These are phyloP conservation scores for Halcyon chelicuti DNA, from an alignment of 2,797 vertebrate species.

Conservation along the genomic window DNA sequence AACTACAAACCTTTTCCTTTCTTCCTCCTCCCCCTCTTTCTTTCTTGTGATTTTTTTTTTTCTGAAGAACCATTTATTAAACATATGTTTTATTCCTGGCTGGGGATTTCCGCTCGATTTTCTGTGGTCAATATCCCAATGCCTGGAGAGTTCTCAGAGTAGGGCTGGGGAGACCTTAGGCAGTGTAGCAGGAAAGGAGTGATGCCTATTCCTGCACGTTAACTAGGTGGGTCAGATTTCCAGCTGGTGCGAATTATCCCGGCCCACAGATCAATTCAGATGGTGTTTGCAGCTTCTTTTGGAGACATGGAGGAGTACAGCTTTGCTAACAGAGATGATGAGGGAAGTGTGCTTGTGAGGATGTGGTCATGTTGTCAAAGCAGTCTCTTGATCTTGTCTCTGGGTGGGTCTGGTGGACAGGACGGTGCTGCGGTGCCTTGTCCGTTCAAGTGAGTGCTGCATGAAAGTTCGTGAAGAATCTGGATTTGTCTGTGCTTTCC, in stretches of 20 bases:
- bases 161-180: neutral
- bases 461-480: neutral
- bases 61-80: conserved; percentile 34
- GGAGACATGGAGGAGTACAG: neutral
- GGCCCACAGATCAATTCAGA: neutral
- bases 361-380: neutral
- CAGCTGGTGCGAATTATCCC: conserved; percentile 15
- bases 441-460: neutral
- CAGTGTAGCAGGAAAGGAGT: conserved; percentile 5
- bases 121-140: neutral
- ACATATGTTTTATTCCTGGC: neutral
- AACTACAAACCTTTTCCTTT: conserved; percentile 28
- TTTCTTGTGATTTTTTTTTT: too few species aligned
- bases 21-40: neutral
- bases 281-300: conserved; percentile 10
- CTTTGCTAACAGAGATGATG: neutral
- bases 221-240: neutral
- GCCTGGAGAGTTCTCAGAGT: neutral
- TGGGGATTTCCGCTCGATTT: conserved; percentile 37
- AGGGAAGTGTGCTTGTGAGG: neutral
- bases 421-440: neutral
- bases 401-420: neutral
- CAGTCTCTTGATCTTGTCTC: neutral
- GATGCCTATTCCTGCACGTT: neutral
- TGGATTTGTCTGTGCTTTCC: neutral